Percentiles rank a stretch among this genome's conserved stretches.
Conservation (phyloP, 2,888 invertebrate species). For the Drosophila neonasuta region DNA sequence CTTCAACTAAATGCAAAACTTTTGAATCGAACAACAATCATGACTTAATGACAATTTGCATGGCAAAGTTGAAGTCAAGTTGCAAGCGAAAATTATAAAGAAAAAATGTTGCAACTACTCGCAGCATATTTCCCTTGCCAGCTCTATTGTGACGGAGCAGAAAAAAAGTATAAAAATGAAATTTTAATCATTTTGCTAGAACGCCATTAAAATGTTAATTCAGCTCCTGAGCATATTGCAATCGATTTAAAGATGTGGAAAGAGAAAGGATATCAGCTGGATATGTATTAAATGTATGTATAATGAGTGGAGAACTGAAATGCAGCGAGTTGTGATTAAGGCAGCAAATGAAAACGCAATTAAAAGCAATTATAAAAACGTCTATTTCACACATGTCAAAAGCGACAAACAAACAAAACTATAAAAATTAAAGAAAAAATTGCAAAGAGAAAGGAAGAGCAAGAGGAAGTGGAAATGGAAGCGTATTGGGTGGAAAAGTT, state of each 20-base stretch:
- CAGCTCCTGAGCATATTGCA: constrained; percentile 41
- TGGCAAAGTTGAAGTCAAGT: constrained; percentile 11
- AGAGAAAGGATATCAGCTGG: not conserved
- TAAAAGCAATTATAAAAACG: constrained; percentile 63
- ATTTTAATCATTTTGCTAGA: constrained; percentile 43
- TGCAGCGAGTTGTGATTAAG: constrained; percentile 35
- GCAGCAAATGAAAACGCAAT: constrained; percentile 63
- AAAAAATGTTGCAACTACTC: constrained; percentile 7
- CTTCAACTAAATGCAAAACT: constrained; percentile 9
- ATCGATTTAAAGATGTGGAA: constrained; percentile 21
- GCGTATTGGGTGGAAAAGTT: constrained; percentile 52
- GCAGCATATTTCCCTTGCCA: not conserved
- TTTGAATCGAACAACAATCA: constrained; percentile 24
- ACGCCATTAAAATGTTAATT: constrained; percentile 54
- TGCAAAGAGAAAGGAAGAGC: not conserved
- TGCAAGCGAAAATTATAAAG: constrained; percentile 8
- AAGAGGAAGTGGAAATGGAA: not conserved
- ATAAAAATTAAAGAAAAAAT: constrained; percentile 9
- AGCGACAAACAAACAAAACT: constrained; percentile 4
- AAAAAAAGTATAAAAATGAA: constrained; percentile 40
- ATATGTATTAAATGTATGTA: not conserved
- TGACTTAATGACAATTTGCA: constrained; percentile 27
- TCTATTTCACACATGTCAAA: constrained; percentile 62
- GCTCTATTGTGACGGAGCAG: not conserved
- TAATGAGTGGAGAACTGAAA: constrained; percentile 8